Percentiles rank a stretch among this genome's conserved stretches.
These are phyloP conservation scores for Pygoscelis adeliae DNA, from an alignment of 2,113 vertebrate genomes.

Conservation along the genomic window DNA sequence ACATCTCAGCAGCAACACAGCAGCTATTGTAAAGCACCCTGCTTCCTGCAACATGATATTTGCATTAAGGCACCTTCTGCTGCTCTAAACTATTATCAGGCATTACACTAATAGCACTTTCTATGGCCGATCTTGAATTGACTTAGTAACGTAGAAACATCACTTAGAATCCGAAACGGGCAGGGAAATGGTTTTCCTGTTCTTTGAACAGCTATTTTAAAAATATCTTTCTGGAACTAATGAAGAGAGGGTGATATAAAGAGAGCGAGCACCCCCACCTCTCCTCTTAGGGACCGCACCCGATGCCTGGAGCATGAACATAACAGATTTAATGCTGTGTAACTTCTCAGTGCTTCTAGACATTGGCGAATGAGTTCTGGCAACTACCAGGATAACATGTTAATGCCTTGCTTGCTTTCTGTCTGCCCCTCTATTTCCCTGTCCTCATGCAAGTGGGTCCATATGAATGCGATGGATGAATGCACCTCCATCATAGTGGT, in stretches of 20 bases:
- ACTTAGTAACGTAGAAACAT: constrained; percentile 25
- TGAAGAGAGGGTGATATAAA: background rate
- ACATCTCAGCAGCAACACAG: background rate
- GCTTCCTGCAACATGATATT: constrained; percentile 46
- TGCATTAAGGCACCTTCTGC: background rate
- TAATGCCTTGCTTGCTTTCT: background rate
- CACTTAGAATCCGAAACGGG: background rate
- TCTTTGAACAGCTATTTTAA: background rate
- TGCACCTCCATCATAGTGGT: background rate
- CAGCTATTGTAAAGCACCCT: background rate
- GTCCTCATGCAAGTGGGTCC: background rate
- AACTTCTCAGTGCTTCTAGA: background rate
- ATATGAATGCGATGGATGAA: fast-evolving
- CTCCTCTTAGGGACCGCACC: background rate
- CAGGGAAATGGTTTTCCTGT: background rate
- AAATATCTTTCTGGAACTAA: background rate
- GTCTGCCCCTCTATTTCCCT: background rate
- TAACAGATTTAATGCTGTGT: background rate
- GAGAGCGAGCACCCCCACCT: background rate
- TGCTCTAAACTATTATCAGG: constrained; percentile 10
- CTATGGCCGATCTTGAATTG: background rate
- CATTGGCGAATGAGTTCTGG: fast-evolving
- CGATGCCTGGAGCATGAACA: fast-evolving
- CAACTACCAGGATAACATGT: background rate
- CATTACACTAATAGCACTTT: constrained; percentile 23